Percentiles rank a stretch among this genome's conserved stretches.
phyloP scores from a whole-genome alignment of 2,113 vertebrate genomes.

The Eubucco bourcierii region DNA sequence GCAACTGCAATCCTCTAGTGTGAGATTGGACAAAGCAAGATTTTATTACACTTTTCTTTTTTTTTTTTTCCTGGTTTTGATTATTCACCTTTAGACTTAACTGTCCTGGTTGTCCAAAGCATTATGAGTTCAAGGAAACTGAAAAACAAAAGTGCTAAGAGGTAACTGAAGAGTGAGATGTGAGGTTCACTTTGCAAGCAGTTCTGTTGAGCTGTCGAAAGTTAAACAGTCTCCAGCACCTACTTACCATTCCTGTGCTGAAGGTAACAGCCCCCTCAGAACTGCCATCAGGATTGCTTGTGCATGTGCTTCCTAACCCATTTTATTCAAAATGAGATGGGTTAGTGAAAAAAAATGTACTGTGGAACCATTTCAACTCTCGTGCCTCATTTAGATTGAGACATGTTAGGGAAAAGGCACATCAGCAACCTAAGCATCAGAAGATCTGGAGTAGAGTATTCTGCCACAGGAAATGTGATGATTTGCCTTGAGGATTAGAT shows the following conservation, averaged over 20 bases:
- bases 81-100: not conserved
- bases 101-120: not conserved
- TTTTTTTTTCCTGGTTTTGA: not conserved
- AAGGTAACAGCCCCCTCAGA: not conserved
- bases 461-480: not conserved
- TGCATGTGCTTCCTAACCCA: not conserved
- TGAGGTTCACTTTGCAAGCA: not conserved
- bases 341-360: not conserved
- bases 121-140: not conserved
- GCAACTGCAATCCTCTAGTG: not conserved
- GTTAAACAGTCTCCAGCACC: not conserved
- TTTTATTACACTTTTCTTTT: not conserved
- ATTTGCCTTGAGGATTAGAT: not conserved
- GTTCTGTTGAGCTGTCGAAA: not conserved
- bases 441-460: not conserved
- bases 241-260: not conserved
- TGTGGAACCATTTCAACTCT: not conserved
- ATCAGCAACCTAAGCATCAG: not conserved
- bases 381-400: not conserved
- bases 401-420: not conserved
- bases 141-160: not conserved
- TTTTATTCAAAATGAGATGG: not conserved
- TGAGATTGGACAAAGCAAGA: not conserved
- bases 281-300: not conserved
- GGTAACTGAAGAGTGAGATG: not conserved